phyloP scores from a whole-genome alignment of 2,888 invertebrate species.

The Galeopsomyia nigrocyanea region DNA sequence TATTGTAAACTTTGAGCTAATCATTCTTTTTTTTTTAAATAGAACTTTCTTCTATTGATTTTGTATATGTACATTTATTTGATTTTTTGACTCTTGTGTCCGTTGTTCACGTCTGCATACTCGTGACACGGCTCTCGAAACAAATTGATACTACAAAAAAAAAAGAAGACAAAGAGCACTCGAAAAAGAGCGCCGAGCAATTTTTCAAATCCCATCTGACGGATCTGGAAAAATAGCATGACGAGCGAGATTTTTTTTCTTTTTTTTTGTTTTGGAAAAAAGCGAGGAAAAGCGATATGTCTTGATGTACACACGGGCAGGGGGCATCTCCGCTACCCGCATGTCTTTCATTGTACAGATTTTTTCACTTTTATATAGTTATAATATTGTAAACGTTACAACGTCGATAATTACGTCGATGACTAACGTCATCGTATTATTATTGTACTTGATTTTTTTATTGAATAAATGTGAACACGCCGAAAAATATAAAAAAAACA shows the following conservation, averaged over 20 bases:
- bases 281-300: slow-evolving; percentile 51
- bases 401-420: slow-evolving; percentile 61
- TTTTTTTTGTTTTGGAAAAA: slow-evolving; percentile 34
- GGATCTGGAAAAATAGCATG: slow-evolving; percentile 48
- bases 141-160: slow-evolving; percentile 29
- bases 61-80: slow-evolving; percentile 40
- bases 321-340: slow-evolving; percentile 68
- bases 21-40: slow-evolving; percentile 28
- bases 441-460: slow-evolving; percentile 68
- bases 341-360: slow-evolving; percentile 70
- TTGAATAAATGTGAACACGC: slow-evolving; percentile 68
- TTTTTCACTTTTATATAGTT: slow-evolving; percentile 69
- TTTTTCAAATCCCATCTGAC: slow-evolving; percentile 34
- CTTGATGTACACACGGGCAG: slow-evolving; percentile 63
- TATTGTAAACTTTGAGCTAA: background rate
- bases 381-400: slow-evolving; percentile 62
- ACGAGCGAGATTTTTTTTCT: slow-evolving; percentile 49
- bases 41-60: slow-evolving; percentile 61
- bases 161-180: slow-evolving; percentile 38
- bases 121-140: slow-evolving; percentile 44
- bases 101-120: slow-evolving; percentile 54
- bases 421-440: slow-evolving; percentile 63
- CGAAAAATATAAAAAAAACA: slow-evolving; percentile 52
- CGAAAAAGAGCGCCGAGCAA: slow-evolving; percentile 31
- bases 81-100: slow-evolving; percentile 48